Evolutionary conservation across 2,797 vertebrate species (phyloP), one percentile per base, ranked within the genome.

Genomic region (Sebastiscus tertius): DNA sequence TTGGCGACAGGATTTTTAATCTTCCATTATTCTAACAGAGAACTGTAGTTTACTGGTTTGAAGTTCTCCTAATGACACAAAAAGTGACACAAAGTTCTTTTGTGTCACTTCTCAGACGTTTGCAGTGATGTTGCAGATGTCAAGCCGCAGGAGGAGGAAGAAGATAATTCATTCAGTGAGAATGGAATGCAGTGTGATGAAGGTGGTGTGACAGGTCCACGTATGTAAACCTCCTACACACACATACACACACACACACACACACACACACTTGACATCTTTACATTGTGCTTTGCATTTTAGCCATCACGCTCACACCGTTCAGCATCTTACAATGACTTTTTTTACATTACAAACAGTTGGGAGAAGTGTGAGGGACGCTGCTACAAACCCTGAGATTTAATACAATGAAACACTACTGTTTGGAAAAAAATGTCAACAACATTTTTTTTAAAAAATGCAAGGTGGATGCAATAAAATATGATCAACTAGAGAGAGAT

Each of bases 61-160:
- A 49, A 42, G 24, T 46, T 56, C 8, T 70, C 18, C 9, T 2
- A 33, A 11, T 36, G 29, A 62, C 61, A 79, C 59, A 64, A 64
- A 60, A 75, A 24, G 59, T 63, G 49, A 70, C 31, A 11, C 33
- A 22, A 39, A 71, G 5, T 66, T 7, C 70, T 72, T n/a, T 6
- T 9, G 9, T 77, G 80, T 80, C 42, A 20, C 55, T 76, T 85
- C 66, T 72, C 87, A 95, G 93, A 91, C 1, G 26, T 77, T 22
- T 76, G 78, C 73, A 66, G 62, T 22, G 80, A 89, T 29, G 86
- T 20, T 72, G 79, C 84, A 75, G 92, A 90, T 42, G 71, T 84
- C 61, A 92, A 89, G 72, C 42, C 85, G 20, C 80, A 81, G 79
- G 71, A 85, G 77, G 91, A 94, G 63, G 88, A 89, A 69, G 89